Base-by-base conservation (phyloP, 2,888 invertebrate genomes). In the Drymonia ruficornis region DNA sequence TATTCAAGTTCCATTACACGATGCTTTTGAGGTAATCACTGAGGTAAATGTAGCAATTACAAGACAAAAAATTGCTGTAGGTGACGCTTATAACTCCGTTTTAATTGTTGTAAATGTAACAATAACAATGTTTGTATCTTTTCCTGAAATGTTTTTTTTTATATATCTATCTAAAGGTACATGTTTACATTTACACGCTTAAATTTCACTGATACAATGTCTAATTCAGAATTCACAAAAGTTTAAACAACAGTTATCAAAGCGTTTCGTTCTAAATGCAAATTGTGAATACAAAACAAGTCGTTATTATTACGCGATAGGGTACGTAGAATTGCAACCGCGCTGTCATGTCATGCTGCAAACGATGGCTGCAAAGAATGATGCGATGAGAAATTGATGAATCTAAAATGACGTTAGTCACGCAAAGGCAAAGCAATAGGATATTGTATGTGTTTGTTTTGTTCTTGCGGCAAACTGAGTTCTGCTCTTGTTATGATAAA, bases 231-330 rank as follows among this genome's bases (percentile, higher is more conserved):
- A 11, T 31, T 31, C 1, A 31, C 31, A 23, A 23, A 23, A 23
- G 1, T 23, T 12, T 31, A 11, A 11, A 31, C 31, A 3, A 12
- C 31, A 9, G 55, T 57, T 55, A 70, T 61, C 52, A 59, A 72
- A 69, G 67, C 56, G 59, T 59, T 74, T 76, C 79, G 70, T 72
- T 81, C 69, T 81, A 81, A 76, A 71, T 71, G 82, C 74, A 77
- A 81, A 81, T 80, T 49, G 40, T 29, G 50, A 61, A 71, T 65
- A 58, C 59, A 63, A 58, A 65, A 66, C 67, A 59, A 63, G 65
- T 69, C 57, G 56, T 47, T 57, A n/a, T 45, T 53, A 65, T 65
- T 55, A 53, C 57, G 48, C 56, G 64, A 56, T 59, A 55, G 55
- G 50, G 61, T 68, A 56, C 65, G 47, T 56, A 53, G 55, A 61